Percentiles rank a stretch among this genome's conserved stretches.
Evolutionary conservation across 2,888 invertebrate genomes (phyloP).

Genomic region (Cylindroiulus punctatus): DNA sequence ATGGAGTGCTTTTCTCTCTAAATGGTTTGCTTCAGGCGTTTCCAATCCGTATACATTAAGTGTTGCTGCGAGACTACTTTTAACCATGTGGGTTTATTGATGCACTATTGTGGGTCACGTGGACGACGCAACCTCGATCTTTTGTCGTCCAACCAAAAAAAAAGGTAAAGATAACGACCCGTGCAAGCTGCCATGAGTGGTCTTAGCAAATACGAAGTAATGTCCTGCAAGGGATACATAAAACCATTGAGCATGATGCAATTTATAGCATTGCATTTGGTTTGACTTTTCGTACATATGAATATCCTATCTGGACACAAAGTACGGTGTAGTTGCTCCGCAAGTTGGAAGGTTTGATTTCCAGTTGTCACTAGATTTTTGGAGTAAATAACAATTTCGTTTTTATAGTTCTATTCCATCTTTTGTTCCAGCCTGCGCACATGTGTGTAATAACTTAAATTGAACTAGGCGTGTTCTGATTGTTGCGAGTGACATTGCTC

Average conservation of each 20-base stretch:
- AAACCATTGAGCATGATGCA: neutral
- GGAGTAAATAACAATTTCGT: neutral
- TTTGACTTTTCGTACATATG: neutral
- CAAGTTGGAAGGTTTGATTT: too few relatives aligned
- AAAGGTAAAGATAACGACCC: neutral
- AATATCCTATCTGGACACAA: neutral
- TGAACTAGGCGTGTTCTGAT: neutral
- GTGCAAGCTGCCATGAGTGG: constrained; percentile 29
- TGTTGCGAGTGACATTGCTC: neutral
- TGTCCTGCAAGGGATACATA: constrained; percentile 34
- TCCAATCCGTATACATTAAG: constrained; percentile 1
- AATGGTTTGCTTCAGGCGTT: neutral
- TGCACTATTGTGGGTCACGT: neutral
- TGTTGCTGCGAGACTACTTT: constrained; percentile 1
- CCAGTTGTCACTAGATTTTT: neutral
- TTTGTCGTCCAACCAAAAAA: constrained; percentile 7
- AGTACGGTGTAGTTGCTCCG: too few relatives aligned
- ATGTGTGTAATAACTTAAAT: neutral
- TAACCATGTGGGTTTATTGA: constrained; percentile 1
- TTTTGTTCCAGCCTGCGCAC: neutral
- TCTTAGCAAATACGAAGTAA: constrained; percentile 31
- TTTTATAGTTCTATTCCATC: neutral
- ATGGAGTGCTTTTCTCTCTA: constrained; percentile 15
- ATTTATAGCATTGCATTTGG: neutral
- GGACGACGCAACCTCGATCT: neutral